Base-by-base conservation (phyloP, 2,888 invertebrate genomes). In the Dicyrtomina minuta region DNA sequence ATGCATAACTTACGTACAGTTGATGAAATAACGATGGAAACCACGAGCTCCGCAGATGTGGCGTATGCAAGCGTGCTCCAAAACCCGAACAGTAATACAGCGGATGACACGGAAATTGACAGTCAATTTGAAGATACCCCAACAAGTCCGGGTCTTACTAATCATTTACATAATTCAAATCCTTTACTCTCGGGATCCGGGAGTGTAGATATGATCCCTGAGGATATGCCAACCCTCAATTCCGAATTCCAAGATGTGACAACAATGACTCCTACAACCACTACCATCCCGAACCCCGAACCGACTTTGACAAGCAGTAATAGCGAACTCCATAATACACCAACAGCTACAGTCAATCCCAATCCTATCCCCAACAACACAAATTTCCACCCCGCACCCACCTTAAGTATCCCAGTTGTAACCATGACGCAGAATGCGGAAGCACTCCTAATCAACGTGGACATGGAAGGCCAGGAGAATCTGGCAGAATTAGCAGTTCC, bases 71-170 rank as follows among this genome's bases (percentile, higher is more conserved):
- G 66, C 43, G 26, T 24, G n/a, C 39, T 26, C n/a, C 60, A 44
- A 10, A 56, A 22, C 27, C 26, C 39, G 4, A 46, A 3, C 10
- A 62, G 24, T 17, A n/a, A 60, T 26, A 44, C 56, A 20, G 58
- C 46, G 8, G 66, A 66, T 43, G 66, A 66, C 39, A 66, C 56
- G 10, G 66, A 66, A 55, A 53, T 59, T 24, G 66, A 65, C 24
- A 65, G 65, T 39, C 65, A 65, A 39, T 65, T 53, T 41, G 65
- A 65, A 26, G 65, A 65, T 33, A 27, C 56, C 17, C 26, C 26
- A 13, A 24, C 33, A 2, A 33, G 22, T 20, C 17, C 20, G 0
- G 27, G 15, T 39, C 5, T 27, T 39, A 17, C 26, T n/a, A 56
- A 27, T 56, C 3, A 33, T 8, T 33, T 33, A 8, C 33, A 33